These are phyloP conservation scores for Myrmophylax atrothorax DNA, from an alignment of 2,113 vertebrate species.

Conservation along the genomic window DNA sequence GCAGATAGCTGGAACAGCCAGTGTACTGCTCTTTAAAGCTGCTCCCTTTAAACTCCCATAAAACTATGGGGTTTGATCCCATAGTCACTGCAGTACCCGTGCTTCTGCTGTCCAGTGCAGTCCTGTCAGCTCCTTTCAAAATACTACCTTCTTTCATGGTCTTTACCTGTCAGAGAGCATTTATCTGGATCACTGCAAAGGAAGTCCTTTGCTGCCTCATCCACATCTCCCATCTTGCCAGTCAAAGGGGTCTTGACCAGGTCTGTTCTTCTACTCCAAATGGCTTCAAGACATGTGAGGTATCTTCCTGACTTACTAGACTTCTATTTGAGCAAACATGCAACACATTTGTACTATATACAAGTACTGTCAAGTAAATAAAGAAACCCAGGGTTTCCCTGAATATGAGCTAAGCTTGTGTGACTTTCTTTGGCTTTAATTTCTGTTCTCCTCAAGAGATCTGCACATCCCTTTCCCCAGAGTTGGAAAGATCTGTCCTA, in stretches of 20 bases:
- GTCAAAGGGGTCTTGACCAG: neutral
- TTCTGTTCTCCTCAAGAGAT: neutral
- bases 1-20: neutral
- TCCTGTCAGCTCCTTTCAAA: neutral
- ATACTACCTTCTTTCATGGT: neutral
- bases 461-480: neutral
- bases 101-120: neutral
- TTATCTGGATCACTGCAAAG: neutral
- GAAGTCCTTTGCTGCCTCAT: neutral
- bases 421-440: neutral
- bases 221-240: neutral
- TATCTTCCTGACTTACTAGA: neutral
- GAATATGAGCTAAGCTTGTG: conserved; percentile 10
- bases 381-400: neutral
- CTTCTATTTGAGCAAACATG: neutral
- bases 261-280: neutral
- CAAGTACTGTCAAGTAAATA: neutral
- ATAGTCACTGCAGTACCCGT: neutral
- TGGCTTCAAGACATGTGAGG: neutral
- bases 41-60: neutral
- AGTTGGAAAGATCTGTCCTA: neutral
- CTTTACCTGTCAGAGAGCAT: neutral
- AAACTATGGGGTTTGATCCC: neutral
- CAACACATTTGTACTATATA: neutral
- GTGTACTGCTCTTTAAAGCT: neutral